Evolutionary conservation across 2,888 invertebrate genomes (phyloP), one percentile per base, ranked within the genome.

Genomic region (Habroteleia sp.): DNA sequence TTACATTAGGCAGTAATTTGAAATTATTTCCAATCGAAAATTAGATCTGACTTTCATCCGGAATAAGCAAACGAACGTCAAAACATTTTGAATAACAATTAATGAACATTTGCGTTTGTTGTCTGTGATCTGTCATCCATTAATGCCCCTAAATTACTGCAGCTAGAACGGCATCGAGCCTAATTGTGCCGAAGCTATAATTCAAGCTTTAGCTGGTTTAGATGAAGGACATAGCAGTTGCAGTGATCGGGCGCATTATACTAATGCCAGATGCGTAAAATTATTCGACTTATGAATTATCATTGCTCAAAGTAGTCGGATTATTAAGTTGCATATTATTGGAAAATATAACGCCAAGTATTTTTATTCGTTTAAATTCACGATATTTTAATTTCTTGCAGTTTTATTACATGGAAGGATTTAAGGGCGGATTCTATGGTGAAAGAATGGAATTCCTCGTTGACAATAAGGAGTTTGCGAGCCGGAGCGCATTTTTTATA

Each of bases 341-440:
- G 20, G 20, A 20, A 3, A 20, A 33, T 66, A 48, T 42, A n/a
- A n/a, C n/a, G n/a, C n/a, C n/a, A n/a, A n/a, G n/a, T n/a, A 20
- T 20, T 20, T 20, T 5, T 20, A 5, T 20, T 20, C 2, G 20
- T 3, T 20, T 20, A 5, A 20, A 20, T 20, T 20, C n/a, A n/a
- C n/a, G n/a, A n/a, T n/a, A n/a, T n/a, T n/a, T n/a, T n/a, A n/a
- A n/a, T n/a, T n/a, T n/a, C n/a, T 80, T 77, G 1, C 48, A 87
- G 87, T 80, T 94, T 97, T 79, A 94, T 97, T 79, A 95, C 95
- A 10, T 97, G 97, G 97, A 96, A 96, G 85, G 97, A 97, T 87
- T 85, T 94, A 72, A 91, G 97, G 56, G 94, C 95, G 11, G 92
- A 93, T 81, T 88, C 90, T 31, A 88, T 95, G 62, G 95, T 95